Percentiles rank a stretch among this genome's conserved stretches.
Evolutionary conservation across 1,140 invertebrate genomes (phyloP).

Genomic region (Akabosia matsudoensis): DNA sequence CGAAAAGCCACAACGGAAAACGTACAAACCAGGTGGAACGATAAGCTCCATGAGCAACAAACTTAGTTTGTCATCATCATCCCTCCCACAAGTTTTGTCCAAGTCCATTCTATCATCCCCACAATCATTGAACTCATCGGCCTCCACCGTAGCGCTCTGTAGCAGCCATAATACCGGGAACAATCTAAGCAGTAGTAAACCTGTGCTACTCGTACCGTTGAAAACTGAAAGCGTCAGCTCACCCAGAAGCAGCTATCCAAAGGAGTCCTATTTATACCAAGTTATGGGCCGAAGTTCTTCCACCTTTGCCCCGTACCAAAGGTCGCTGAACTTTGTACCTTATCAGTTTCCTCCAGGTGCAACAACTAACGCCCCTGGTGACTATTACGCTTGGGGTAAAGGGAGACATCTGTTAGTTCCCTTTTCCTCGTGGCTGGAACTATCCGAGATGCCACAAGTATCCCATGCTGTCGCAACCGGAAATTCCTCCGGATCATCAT

Average conservation of each 20-base stretch:
- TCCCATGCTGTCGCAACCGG: neutral
- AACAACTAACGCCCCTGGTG: neutral
- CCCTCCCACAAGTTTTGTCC: slow-evolving; percentile 12
- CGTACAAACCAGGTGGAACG: neutral
- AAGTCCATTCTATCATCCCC: slow-evolving; percentile 3
- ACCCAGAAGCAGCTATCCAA: slow-evolving; percentile 40
- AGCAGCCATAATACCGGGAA: neutral
- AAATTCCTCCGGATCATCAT: neutral
- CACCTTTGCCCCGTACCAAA: slow-evolving; percentile 47
- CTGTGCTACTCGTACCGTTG: slow-evolving; percentile 41
- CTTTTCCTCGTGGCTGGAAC: slow-evolving; percentile 46
- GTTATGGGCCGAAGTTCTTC: slow-evolving; percentile 45
- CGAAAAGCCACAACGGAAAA: neutral
- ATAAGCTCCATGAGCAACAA: slow-evolving; percentile 18
- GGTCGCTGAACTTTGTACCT: slow-evolving; percentile 44
- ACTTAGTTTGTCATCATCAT: slow-evolving; percentile 4
- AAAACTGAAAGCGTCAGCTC: slow-evolving; percentile 43
- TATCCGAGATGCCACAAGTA: slow-evolving; percentile 37
- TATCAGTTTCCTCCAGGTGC: slow-evolving; percentile 7
- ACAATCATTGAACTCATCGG: neutral
- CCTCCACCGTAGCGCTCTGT: neutral
- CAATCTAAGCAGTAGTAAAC: slow-evolving; percentile 27
- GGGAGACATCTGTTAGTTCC: slow-evolving; percentile 41
- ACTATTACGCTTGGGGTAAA: slow-evolving; percentile 33
- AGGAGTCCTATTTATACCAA: slow-evolving; percentile 46